Conservation (phyloP, 2,797 vertebrate species). For the Cyclura pinguis region DNA sequence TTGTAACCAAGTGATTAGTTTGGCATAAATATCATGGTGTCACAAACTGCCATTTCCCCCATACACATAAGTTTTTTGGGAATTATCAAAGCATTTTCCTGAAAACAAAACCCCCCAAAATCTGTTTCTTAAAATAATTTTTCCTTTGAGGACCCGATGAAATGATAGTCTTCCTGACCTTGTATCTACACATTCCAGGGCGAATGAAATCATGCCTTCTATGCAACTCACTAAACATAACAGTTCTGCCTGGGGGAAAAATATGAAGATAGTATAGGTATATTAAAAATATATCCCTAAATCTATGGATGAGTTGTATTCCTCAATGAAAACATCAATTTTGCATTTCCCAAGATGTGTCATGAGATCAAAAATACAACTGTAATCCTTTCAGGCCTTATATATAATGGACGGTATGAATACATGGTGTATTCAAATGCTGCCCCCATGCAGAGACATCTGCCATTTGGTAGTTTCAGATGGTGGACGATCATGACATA, state of each 20-base stretch:
- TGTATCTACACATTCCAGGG: background rate
- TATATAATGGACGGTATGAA: background rate
- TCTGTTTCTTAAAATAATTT: no score
- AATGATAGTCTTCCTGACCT: background rate
- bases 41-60: background rate
- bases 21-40: constrained; percentile 19
- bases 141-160: background rate
- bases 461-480: background rate
- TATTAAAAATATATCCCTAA: background rate
- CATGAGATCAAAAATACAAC: background rate
- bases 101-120: background rate
- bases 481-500: background rate
- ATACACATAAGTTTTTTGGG: background rate
- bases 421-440: background rate
- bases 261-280: background rate
- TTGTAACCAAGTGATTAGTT: background rate
- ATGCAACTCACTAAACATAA: background rate
- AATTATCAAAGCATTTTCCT: background rate
- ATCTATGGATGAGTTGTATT: background rate
- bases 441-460: background rate
- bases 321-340: background rate
- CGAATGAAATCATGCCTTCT: background rate
- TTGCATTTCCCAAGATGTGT: background rate
- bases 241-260: background rate
- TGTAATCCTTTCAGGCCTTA: background rate